Conservation (phyloP, 1,140 invertebrate genomes). For the silkworm (Bombyx mori) region DNA sequence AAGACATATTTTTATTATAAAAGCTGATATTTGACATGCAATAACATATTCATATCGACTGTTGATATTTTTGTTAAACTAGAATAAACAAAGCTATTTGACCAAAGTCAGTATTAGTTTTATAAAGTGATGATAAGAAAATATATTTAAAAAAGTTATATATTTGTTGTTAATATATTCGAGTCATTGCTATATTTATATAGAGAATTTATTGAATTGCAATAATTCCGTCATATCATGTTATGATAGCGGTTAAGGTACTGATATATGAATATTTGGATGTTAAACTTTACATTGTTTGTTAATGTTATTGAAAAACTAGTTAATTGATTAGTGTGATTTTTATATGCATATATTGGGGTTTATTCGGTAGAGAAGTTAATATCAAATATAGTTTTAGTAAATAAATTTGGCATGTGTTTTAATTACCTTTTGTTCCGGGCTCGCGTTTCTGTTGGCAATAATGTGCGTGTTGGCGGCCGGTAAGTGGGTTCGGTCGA, state of each 20-base stretch:
- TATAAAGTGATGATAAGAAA: slow-evolving; percentile 42
- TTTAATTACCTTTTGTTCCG: slow-evolving; percentile 23
- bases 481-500: too few relatives aligned
- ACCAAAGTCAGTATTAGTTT: slow-evolving; percentile 71
- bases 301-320: slow-evolving; percentile 65
- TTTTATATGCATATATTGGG: slow-evolving; percentile 71
- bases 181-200: slow-evolving; percentile 45
- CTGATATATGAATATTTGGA: slow-evolving; percentile 29
- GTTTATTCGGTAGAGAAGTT: slow-evolving; percentile 69
- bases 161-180: slow-evolving; percentile 39
- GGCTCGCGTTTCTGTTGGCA: too few relatives aligned
- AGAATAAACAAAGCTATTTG: slow-evolving; percentile 69
- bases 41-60: slow-evolving; percentile 61
- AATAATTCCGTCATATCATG: slow-evolving; percentile 59
- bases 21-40: slow-evolving; percentile 62
- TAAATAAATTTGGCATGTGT: slow-evolving; percentile 35
- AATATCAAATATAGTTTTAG: slow-evolving; percentile 63
- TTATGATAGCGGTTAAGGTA: slow-evolving; percentile 23
- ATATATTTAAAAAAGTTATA: slow-evolving; percentile 32
- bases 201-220: slow-evolving; percentile 25
- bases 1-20: slow-evolving; percentile 19
- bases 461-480: too few relatives aligned
- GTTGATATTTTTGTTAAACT: slow-evolving; percentile 68
- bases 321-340: slow-evolving; percentile 64
- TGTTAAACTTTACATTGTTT: slow-evolving; percentile 55